phyloP scores from a whole-genome alignment of 2,888 invertebrate genomes.

The Arctia plantaginis region DNA sequence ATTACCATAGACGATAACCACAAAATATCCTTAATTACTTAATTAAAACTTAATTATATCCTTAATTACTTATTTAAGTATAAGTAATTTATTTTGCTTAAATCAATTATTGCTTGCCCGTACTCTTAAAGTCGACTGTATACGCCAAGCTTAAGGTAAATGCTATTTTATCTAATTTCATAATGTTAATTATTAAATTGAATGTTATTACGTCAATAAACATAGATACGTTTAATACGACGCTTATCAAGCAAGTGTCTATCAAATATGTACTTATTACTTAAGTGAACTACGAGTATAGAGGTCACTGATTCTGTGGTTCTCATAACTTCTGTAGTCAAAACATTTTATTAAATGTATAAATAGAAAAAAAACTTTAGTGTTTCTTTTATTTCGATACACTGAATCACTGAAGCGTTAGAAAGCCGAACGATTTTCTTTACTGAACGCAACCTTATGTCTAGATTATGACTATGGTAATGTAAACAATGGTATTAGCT shows the following conservation, averaged over 20 bases:
- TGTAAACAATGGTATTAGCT: slow-evolving; percentile 75
- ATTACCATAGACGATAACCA: neutral
- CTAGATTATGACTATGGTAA: slow-evolving; percentile 63
- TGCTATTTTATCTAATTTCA: neutral
- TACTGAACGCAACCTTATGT: slow-evolving; percentile 56
- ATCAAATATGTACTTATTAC: slow-evolving; percentile 11
- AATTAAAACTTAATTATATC: too few relatives aligned
- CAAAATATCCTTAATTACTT: neutral
- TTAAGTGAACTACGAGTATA: slow-evolving; percentile 8
- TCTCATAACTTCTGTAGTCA: neutral
- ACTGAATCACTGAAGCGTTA: neutral
- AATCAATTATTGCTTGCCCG: neutral
- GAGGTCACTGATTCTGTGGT: neutral
- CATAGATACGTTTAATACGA: slow-evolving; percentile 1
- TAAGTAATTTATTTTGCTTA: neutral
- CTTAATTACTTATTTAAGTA: neutral
- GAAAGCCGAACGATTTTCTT: slow-evolving; percentile 1
- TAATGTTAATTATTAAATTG: neutral
- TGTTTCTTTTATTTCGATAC: neutral
- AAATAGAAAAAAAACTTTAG: too few relatives aligned
- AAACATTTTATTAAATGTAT: neutral
- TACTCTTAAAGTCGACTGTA: neutral
- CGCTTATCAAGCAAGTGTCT: slow-evolving; percentile 8
- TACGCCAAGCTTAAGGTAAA: neutral
- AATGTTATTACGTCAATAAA: neutral